Percentiles rank a stretch among this genome's conserved stretches.
Conservation (phyloP, 2,888 invertebrate species). For the Drosophila pseudotalamancana region DNA sequence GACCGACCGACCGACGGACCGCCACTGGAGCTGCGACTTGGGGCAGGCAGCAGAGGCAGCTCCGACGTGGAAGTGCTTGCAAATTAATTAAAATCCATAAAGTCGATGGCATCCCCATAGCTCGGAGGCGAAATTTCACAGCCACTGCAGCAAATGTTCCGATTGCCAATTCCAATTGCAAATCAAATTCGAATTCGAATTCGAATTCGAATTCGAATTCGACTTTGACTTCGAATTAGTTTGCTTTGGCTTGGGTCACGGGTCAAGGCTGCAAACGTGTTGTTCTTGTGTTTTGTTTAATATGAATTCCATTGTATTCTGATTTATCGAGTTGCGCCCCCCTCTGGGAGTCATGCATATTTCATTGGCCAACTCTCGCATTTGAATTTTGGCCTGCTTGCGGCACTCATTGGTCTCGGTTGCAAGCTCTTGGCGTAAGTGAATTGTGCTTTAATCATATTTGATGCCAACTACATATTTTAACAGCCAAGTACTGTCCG, state of each 20-base stretch:
- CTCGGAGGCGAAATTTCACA: conserved; percentile 35
- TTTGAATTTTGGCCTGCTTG: conserved; percentile 11
- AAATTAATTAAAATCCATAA: conserved; percentile 78
- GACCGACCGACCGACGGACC: too few relatives aligned
- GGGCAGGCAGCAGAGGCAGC: conserved; percentile 3
- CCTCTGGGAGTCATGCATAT: conserved; percentile 56
- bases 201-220: conserved; percentile 6
- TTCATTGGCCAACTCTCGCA: conserved; percentile 50
- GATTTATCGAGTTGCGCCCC: conserved; percentile 68
- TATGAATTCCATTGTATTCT: conserved; percentile 68
- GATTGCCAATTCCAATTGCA: conserved; percentile 20
- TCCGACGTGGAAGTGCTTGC: conserved; percentile 42
- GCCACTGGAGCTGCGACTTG: conserved; percentile 4
- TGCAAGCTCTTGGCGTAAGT: neutral
- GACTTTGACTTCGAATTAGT: too few relatives aligned
- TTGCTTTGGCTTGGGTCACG: conserved; percentile 30
- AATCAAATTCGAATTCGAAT: conserved; percentile 7
- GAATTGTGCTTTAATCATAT: conserved; percentile 23
- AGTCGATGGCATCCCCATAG: conserved; percentile 37
- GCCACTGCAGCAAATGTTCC: conserved; percentile 23
- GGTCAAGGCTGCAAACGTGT: conserved; percentile 60
- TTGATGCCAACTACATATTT: conserved; percentile 11
- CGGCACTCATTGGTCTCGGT: conserved; percentile 4
- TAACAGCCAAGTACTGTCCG: neutral
- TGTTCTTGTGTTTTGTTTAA: conserved; percentile 14